A percentile compares a stretch with the other conserved stretches of the same genome.
Conservation (phyloP, 2,113 vertebrate genomes). For the Carassius gibelio region DNA sequence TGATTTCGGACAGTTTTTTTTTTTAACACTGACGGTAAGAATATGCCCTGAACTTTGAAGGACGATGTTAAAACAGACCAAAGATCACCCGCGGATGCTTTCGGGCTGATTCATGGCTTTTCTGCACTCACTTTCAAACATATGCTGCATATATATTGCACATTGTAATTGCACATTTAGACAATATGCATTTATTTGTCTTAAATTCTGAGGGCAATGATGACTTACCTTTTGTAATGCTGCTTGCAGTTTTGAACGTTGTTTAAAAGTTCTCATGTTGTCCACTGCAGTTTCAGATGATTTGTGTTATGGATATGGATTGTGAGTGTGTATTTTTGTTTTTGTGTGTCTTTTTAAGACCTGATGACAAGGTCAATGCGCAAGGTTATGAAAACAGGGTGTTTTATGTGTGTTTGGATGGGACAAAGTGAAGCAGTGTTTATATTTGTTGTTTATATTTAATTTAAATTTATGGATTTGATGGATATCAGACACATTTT, state of each 20-base stretch:
- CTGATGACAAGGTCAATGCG: not conserved
- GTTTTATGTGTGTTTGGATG: slow-evolving; percentile 25
- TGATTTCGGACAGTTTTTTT: not conserved
- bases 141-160: slow-evolving; percentile 18
- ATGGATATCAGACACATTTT: not conserved
- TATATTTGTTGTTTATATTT: slow-evolving; percentile 43
- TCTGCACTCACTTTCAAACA: slow-evolving; percentile 5
- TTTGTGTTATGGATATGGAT: not conserved
- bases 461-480: not conserved
- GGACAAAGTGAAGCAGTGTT: slow-evolving; percentile 28
- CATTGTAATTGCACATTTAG: slow-evolving; percentile 32
- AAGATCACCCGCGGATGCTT: slow-evolving; percentile 8
- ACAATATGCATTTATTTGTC: slow-evolving; percentile 13
- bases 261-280: slow-evolving; percentile 16
- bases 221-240: slow-evolving; percentile 15
- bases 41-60: not conserved
- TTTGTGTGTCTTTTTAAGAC: not conserved
- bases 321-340: not conserved
- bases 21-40: not conserved
- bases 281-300: not conserved
- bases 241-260: slow-evolving; percentile 33
- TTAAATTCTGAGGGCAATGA: slow-evolving; percentile 8
- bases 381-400: slow-evolving; percentile 2
- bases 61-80: slow-evolving; percentile 16
- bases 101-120: not conserved